Evolutionary conservation across 2,113 vertebrate genomes (phyloP).

Genomic region (Eulacestoma nigropectus): DNA sequence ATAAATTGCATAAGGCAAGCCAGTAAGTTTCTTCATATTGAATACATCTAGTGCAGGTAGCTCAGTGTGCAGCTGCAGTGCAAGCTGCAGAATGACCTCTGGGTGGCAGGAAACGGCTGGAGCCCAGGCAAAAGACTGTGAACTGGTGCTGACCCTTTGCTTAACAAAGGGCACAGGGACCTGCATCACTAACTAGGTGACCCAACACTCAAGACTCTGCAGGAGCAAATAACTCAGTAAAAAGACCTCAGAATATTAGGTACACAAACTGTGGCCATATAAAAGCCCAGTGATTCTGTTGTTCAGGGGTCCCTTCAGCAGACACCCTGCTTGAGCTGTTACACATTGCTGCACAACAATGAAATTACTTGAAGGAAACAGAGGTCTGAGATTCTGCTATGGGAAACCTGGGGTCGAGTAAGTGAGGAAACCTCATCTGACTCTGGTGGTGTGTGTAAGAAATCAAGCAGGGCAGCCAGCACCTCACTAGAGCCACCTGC

Average conservation of each 20-base stretch:
- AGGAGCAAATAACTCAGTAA: neutral
- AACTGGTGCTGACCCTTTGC: neutral
- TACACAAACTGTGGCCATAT: neutral
- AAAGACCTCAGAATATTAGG: neutral
- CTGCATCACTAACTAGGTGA: neutral
- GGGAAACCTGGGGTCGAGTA: rapidly evolving
- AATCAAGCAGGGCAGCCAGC: neutral
- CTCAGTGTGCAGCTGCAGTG: neutral
- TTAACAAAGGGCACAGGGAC: neutral
- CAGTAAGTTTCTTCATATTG: neutral
- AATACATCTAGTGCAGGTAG: neutral
- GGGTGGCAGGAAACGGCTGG: neutral
- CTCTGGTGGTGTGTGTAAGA: no score
- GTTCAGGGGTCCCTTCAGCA: no score
- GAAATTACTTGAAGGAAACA: neutral
- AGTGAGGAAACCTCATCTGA: neutral
- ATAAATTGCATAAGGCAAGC: neutral
- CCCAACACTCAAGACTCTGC: neutral
- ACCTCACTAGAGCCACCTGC: neutral
- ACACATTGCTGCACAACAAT: neutral
- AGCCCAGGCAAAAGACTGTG: no score
- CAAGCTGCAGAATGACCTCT: neutral
- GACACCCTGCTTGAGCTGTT: neutral
- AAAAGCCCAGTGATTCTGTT: neutral
- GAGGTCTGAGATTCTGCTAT: neutral